These are phyloP conservation scores for Tokudaia tokunoshimensis DNA, from an alignment of 2,797 vertebrate species.

Conservation along the genomic window DNA sequence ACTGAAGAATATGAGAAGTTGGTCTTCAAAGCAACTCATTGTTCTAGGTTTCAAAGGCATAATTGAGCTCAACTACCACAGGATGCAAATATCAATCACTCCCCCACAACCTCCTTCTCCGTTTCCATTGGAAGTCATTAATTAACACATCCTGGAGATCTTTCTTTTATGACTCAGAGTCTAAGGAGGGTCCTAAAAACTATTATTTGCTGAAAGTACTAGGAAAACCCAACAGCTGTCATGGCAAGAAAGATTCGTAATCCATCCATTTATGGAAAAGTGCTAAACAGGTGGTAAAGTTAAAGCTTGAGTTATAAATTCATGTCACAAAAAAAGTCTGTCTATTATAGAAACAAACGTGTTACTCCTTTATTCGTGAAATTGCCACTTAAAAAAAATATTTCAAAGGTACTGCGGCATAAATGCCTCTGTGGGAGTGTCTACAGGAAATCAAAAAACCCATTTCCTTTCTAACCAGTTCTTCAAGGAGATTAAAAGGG, in stretches of 20 bases:
- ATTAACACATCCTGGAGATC: conserved; percentile 82
- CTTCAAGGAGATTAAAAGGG: neutral
- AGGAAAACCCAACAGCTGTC: conserved; percentile 74
- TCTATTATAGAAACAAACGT: conserved; percentile 6
- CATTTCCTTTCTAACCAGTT: conserved; percentile 21
- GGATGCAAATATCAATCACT: conserved; percentile 85
- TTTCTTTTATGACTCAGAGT: conserved; percentile 84
- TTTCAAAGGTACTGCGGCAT: neutral
- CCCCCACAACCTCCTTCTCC: conserved; percentile 78
- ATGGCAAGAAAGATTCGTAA: conserved; percentile 68
- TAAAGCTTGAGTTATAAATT: conserved; percentile 43
- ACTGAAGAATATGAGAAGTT: conserved; percentile 73
- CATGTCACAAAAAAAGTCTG: neutral
- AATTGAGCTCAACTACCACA: conserved; percentile 83
- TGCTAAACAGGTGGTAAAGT: conserved; percentile 24
- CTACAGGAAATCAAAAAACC: neutral
- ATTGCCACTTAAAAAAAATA: conserved; percentile 52
- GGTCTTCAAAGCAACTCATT: conserved; percentile 79
- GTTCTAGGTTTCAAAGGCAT: conserved; percentile 82
- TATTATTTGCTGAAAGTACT: conserved; percentile 78
- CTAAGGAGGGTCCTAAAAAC: conserved; percentile 77
- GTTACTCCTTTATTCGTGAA: conserved; percentile 26
- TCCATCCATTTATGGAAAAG: conserved; percentile 67
- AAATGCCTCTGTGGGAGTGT: conserved; percentile 12
- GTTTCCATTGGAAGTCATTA: conserved; percentile 84